These are phyloP conservation scores for Chaitophorus viminalis DNA, from an alignment of 2,888 invertebrate genomes.

Conservation along the genomic window DNA sequence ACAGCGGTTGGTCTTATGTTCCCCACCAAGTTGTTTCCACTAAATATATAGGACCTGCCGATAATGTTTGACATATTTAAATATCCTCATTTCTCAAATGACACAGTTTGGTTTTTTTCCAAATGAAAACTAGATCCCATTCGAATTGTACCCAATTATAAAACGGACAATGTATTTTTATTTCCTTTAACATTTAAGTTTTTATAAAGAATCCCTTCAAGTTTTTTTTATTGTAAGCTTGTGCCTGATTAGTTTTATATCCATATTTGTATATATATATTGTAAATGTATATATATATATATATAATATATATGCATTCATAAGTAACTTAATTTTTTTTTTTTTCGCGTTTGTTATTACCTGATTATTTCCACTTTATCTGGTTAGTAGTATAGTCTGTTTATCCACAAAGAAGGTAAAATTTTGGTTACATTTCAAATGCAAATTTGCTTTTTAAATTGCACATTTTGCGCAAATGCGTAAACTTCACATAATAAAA, in stretches of 20 bases:
- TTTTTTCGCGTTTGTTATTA: neutral
- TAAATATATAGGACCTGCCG: conserved; percentile 29
- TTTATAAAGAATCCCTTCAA: neutral
- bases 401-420: neutral
- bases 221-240: conserved; percentile 41
- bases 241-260: conserved; percentile 56
- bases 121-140: conserved; percentile 23
- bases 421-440: neutral
- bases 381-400: neutral
- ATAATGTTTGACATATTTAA: conserved; percentile 8
- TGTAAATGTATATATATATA: conserved; percentile 1
- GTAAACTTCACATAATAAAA: neutral
- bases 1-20: conserved; percentile 29
- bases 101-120: conserved; percentile 9
- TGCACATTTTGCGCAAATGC: neutral
- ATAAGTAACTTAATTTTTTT: conserved; percentile 31
- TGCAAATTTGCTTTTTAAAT: conserved; percentile 29
- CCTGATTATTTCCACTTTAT: neutral
- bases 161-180: conserved; percentile 23
- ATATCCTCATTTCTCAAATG: conserved; percentile 24
- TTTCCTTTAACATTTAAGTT: conserved; percentile 15
- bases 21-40: conserved; percentile 36
- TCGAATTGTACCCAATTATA: conserved; percentile 15
- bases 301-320: conserved; percentile 16
- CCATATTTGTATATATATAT: neutral